Evolutionary conservation across 1,140 invertebrate species (phyloP).

Genomic region (Pogonomyrmex barbatus): DNA sequence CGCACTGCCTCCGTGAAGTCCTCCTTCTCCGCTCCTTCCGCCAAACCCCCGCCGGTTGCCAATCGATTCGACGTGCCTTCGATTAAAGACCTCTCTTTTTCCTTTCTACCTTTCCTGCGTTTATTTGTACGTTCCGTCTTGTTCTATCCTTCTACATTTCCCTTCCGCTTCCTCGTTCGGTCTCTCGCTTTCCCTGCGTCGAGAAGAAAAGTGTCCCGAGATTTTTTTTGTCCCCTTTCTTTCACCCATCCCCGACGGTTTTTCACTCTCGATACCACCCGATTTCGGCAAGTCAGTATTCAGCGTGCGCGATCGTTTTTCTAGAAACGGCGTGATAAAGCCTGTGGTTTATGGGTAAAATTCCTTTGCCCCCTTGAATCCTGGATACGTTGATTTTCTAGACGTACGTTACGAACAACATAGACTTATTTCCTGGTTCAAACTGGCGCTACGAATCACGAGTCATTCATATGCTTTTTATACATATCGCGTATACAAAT

Average conservation of each 20-base stretch:
- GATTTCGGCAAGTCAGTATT: conserved; percentile 67
- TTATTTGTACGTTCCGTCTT: conserved; percentile 28
- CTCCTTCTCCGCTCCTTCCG: conserved; percentile 23
- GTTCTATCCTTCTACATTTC: conserved; percentile 2
- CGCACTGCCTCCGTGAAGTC: conserved; percentile 33
- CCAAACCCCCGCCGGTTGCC: conserved; percentile 54
- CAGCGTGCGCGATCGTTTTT: conserved; percentile 63
- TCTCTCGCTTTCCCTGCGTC: conserved; percentile 16
- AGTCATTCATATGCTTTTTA: conserved; percentile 14
- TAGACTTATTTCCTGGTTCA: conserved; percentile 36
- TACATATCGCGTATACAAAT: background rate
- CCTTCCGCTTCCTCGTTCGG: background rate
- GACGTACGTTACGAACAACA: background rate
- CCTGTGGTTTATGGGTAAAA: conserved; percentile 70
- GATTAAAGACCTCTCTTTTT: conserved; percentile 68
- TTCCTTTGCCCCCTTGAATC: conserved; percentile 32
- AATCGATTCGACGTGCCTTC: conserved; percentile 78
- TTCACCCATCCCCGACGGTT: conserved; percentile 10
- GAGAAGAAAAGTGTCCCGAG: conserved; percentile 72
- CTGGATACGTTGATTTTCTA: conserved; percentile 35
- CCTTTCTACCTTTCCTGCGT: conserved; percentile 23
- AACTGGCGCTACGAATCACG: conserved; percentile 26
- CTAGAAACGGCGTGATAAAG: conserved; percentile 65
- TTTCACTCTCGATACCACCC: conserved; percentile 25
- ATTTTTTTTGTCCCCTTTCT: conserved; percentile 68